Base-by-base conservation (phyloP, 2,888 invertebrate genomes). In the Trachelus troglodyta region DNA sequence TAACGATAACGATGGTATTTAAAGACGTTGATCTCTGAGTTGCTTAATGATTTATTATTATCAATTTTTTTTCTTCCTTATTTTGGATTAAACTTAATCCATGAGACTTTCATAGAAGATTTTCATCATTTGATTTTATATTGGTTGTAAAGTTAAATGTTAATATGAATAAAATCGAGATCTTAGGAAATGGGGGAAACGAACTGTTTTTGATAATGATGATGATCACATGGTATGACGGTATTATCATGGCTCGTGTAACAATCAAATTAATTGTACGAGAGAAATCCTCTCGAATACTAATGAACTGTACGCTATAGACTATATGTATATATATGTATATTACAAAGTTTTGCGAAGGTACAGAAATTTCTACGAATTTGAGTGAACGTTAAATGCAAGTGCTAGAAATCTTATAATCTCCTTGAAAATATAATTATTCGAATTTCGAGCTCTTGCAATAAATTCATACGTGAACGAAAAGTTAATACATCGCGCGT, bases 261-360 rank as follows among this genome's bases (percentile, higher is more conserved):
- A 85, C 85, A 84, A 86, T 85, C 83, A 84, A 75, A 69, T 81
- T 81, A 83, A 86, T 86, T 85, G 83, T 79, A 76, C 56, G 78
- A 77, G 76, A 76, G 35, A 77, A 78, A 77, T 77, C 78, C 73
- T 69, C 71, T 80, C 76, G 83, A 86, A 86, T 84, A 83, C 85
- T 84, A 85, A 86, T 83, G 81, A 83, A 79, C 81, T 81, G 80
- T 81, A 79, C 69, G 31, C 31, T 15, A 31, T 12, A 15, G 6
- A 40, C 4, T 40, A 23, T 15, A 15, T 23, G 15, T 40, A 23
- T 40, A 40, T 40, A 40, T 40, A 40, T 40, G 23, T 40, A 34
- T 15, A 73, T 37, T 9, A 9, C 56, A 23, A 23, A 23, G 23
- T 15, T 56, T 56, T 23, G 23, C 23, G 56, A 56, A 56, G 56